These are phyloP conservation scores for Calliphora vomitoria DNA, from an alignment of 2,888 invertebrate species.

Conservation along the genomic window DNA sequence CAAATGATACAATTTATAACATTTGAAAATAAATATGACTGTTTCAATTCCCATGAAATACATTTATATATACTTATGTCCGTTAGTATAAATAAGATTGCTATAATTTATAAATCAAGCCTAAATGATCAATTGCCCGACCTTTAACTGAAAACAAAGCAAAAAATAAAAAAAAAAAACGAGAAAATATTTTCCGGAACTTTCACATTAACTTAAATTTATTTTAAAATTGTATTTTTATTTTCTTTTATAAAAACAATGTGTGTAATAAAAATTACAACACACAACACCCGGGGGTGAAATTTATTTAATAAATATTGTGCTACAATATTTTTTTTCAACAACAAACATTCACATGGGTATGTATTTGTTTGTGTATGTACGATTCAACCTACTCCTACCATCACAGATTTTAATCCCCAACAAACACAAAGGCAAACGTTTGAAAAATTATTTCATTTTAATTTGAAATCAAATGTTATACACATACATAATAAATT, in stretches of 20 bases:
- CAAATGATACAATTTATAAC: neutral
- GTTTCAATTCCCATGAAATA: conserved; percentile 26
- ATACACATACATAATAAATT: too few relatives aligned
- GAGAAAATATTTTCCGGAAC: neutral
- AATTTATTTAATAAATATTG: conserved; percentile 62
- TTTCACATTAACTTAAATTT: conserved; percentile 12
- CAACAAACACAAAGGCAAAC: too few relatives aligned
- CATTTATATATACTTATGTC: too few relatives aligned
- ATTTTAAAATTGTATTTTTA: conserved; percentile 30
- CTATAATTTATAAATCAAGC: conserved; percentile 53
- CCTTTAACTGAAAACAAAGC: conserved; percentile 16
- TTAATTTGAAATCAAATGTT: too few relatives aligned
- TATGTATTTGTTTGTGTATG: neutral
- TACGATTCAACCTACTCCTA: too few relatives aligned
- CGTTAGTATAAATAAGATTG: conserved; percentile 26
- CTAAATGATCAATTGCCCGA: conserved; percentile 37
- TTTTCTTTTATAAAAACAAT: conserved; percentile 22
- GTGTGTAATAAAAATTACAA: conserved; percentile 26
- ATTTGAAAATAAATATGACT: neutral
- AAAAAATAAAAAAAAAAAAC: neutral
- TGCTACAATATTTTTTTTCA: conserved; percentile 35
- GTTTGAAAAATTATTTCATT: too few relatives aligned
- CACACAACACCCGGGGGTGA: conserved; percentile 44
- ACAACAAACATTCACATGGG: neutral
- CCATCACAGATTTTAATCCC: neutral